Evolutionary conservation across 2,113 vertebrate genomes (phyloP), one percentile per base, ranked within the genome.

Genomic region (Myxocyprinus asiaticus): DNA sequence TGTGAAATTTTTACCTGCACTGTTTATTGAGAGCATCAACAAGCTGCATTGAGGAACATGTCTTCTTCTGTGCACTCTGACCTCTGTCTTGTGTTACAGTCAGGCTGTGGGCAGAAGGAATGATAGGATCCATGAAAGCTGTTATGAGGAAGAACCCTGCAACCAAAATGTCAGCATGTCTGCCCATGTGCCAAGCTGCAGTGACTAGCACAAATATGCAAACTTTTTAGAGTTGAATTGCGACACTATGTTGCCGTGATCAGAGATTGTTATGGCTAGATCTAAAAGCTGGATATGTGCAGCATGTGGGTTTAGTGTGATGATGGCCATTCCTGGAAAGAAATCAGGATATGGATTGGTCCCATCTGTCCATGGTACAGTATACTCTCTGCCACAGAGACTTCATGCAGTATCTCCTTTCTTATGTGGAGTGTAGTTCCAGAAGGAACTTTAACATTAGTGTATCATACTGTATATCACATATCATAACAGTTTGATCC

Each of bases 111-210:
- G 77, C 68, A 51, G 51, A 51, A 61, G 59, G 51, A 76, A 78
- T 78, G 78, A 82, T 67, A 78, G 78, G n/a, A 58, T 59, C 59
- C 14, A 78, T 83, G 17, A 63, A 63, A 63, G 15, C 76, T 14
- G 43, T 17, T 33, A 15, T 71, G 69, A 81, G 63, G 68, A 78
- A 78, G 79, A 84, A 61, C 42, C 62, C 48, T 53, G 12, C 42
- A 48, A 33, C 77, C 5, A 61, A 83, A 83, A 83, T 83, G 69
- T 81, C 74, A 83, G 64, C 44, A 66, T 53, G n/a, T 62, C 67
- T 61, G 12, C 76, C 81, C 70, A 81, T 69, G 48, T 81, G 64
- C 63, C 78, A 64, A 0, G 47, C 44, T 53, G 17, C 67, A 61
- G 51, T 72, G 56, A 69, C 22, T 51, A 48, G 33, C 63, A 22